phyloP scores from a whole-genome alignment of 2,113 vertebrate genomes.

The Neopipo cinnamomea region DNA sequence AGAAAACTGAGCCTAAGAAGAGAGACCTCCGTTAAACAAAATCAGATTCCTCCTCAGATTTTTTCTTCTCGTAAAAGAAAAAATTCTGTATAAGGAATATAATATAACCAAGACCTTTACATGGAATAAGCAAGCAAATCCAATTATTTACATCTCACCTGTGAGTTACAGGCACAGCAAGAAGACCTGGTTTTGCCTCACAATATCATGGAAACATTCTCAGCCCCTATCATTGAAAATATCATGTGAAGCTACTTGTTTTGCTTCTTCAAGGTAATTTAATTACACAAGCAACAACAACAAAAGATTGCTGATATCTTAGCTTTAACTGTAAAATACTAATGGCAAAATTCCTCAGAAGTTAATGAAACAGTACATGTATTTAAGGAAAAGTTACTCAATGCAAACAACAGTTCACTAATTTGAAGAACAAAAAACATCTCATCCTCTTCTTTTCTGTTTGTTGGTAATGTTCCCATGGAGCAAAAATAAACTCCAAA shows the following conservation, averaged over 20 bases:
- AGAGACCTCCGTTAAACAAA: neutral
- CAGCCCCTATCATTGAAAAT: neutral
- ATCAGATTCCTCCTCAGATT: neutral
- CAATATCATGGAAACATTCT: neutral
- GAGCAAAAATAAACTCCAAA: neutral
- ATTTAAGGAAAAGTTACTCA: neutral
- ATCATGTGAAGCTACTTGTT: neutral
- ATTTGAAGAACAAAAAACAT: neutral
- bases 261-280: neutral
- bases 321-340: neutral
- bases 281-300: neutral
- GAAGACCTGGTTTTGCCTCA: neutral
- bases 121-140: neutral
- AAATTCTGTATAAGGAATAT: neutral
- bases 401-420: neutral
- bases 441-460: neutral
- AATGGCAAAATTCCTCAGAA: neutral
- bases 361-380: neutral
- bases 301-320: neutral
- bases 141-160: neutral
- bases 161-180: neutral
- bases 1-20: neutral
- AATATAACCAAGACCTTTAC: neutral
- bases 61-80: neutral
- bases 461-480: neutral